A percentile compares a stretch with the other conserved stretches of the same genome.
Conservation (phyloP, 2,113 vertebrate genomes). For the Oxyura jamaicensis region DNA sequence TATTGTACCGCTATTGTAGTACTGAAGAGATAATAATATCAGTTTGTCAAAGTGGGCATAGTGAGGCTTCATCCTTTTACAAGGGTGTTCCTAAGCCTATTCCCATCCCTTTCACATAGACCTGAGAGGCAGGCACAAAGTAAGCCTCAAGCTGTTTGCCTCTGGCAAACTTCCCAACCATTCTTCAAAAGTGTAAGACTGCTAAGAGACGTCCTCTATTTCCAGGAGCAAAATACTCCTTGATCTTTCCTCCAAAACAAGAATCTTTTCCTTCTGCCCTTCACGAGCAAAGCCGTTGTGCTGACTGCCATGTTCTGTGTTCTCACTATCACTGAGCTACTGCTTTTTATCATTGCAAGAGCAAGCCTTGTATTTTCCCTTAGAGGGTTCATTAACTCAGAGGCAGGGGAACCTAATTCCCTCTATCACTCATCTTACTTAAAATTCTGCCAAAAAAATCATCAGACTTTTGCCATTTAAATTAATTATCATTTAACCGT, state of each 20-base stretch:
- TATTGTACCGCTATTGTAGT: neutral
- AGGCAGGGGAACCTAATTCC: neutral
- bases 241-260: neutral
- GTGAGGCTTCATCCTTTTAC: neutral
- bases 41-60: neutral
- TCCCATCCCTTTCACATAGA: neutral
- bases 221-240: neutral
- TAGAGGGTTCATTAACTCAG: neutral
- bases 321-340: neutral
- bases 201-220: neutral
- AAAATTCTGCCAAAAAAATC: slow-evolving; percentile 11
- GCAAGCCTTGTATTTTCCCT: neutral
- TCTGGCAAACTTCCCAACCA: neutral
- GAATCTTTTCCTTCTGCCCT: neutral
- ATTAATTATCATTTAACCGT: slow-evolving; percentile 17
- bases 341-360: neutral
- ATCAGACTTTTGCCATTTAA: slow-evolving; percentile 1
- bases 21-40: neutral
- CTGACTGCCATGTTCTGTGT: neutral
- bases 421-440: neutral
- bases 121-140: neutral
- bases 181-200: neutral
- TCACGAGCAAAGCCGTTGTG: neutral
- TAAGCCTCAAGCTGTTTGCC: neutral
- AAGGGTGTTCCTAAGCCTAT: neutral